Base-by-base conservation (phyloP, 2,888 invertebrate species). In the Drosophila testacea region DNA sequence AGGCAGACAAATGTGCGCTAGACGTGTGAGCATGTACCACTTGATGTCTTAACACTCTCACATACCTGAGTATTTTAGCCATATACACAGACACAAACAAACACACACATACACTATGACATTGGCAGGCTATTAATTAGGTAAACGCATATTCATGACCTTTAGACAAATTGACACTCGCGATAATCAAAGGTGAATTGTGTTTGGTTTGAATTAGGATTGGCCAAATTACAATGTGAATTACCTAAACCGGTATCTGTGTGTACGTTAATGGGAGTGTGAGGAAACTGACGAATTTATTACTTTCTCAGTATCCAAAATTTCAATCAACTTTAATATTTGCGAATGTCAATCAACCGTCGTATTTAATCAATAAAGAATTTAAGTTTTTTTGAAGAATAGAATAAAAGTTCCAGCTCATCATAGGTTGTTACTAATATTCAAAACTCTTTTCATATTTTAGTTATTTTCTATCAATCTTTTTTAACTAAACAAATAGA, bases 81-180 rank as follows among this genome's bases (percentile, higher is more conserved):
- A 47, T 27, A 22, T 22, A 41, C 32, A 46, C 34, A 54, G 60
- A 56, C 52, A 6, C 52, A 10, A 51, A 46, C 57, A 54, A 38
- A 41, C n/a, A 42, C 13, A 10, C 6, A 4, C 11, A 28, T 36
- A 27, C 42, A 42, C 27, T 75, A 61, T 75, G 83, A 65, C 77
- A 87, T 75, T 75, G 82, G 59, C 63, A 11, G 65, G 78, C 87
- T 83, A 83, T 83, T 88, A 86, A 83, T 83, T 83, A 83, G 89
- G 63, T 88, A 80, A 86, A 86, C 83, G 67, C 79, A 78, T 70
- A 70, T 81, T 79, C 82, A 81, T 66, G 82, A 81, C 75, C 79
- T 74, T 79, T 81, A 78, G 74, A 85, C 89, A 88, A 83, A 83
- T 83, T 83, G 87, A 88, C 83, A 88, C 83, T 70, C 81, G 87